Base-by-base conservation (phyloP, 2,113 vertebrate genomes). In the Laticauda colubrina region DNA sequence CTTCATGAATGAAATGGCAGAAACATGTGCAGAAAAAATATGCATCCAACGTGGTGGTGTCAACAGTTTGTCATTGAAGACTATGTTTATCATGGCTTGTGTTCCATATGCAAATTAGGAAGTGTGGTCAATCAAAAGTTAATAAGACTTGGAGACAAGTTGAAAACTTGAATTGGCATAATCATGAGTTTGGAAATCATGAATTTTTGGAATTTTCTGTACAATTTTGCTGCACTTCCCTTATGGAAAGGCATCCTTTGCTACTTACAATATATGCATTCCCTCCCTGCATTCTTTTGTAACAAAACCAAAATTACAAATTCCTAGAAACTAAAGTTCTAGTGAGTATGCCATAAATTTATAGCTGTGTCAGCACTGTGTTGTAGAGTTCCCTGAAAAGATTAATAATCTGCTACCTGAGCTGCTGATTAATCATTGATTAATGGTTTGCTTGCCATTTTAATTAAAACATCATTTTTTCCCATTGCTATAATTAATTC, bases 401-500 rank as follows among this genome's bases (percentile, higher is more conserved):
- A 94, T 93, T 87, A 91, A 3, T 92, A 75, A 93, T 87, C 90
- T 55, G 14, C 39, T 91, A 69, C 23, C 64, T 92, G 24, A 93
- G 1, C 4, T 88, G 3, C 3, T 93, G 85, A 26, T 93, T 94
- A 95, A 93, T 88, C 61, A 56, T 39, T 92, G 51, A 96, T 92
- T 91, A 95, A 95, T 61, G 3, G 3, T 64, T 95, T 93, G 21
- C 34, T 96, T 94, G 87, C 23, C 59, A 90, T 89, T 94, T 96
- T 94, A 94, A 95, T 43, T 21, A 93, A 95, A 55, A 6, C 34
- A 59, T 2, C 0, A 14, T 94, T 96, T 95, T 91, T 89, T 43
- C 93, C 21, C 51, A 69, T 89, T n/a, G 23, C 91, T 85, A 29
- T 90, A 93, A 95, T 85, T 87, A 91, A 55, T 85, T 94, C n/a